A percentile compares a stretch with the other conserved stretches of the same genome.
Evolutionary conservation across 1,140 invertebrate genomes (phyloP).

Genomic region (Anastrepha ludens): DNA sequence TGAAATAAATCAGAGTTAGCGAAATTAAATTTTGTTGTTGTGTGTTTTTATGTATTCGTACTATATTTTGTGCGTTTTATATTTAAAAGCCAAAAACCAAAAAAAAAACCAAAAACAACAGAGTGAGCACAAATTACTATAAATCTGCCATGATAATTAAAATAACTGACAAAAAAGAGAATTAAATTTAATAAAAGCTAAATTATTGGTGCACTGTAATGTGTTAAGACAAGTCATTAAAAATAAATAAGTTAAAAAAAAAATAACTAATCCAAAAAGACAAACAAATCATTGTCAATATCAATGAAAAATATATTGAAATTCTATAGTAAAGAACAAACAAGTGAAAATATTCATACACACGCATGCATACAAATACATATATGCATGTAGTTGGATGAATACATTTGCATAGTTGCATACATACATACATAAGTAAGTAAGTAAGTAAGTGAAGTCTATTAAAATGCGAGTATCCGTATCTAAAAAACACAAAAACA

Average conservation of each 20-base stretch:
- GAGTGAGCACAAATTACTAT: constrained; percentile 52
- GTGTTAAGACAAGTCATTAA: constrained; percentile 38
- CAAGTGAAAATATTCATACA: neutral
- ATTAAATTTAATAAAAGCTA: constrained; percentile 7
- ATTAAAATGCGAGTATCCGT: constrained; percentile 16
- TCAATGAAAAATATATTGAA: constrained; percentile 9
- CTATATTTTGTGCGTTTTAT: constrained; percentile 31
- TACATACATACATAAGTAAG: neutral
- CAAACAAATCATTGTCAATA: constrained; percentile 55
- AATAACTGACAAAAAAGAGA: constrained; percentile 8
- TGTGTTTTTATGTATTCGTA: constrained; percentile 21
- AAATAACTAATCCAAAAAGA: constrained; percentile 55
- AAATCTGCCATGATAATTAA: constrained; percentile 35
- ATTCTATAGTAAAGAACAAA: neutral
- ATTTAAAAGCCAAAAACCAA: neutral
- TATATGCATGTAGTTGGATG: neutral
- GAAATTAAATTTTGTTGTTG: constrained; percentile 42
- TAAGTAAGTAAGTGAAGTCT: neutral
- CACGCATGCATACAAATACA: constrained; percentile 55
- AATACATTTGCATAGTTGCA: neutral
- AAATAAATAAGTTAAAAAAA: constrained; percentile 59
- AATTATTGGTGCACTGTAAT: constrained; percentile 6
- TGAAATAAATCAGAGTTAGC: neutral
- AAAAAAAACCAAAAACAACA: neutral
- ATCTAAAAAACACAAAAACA: neutral